Conservation (phyloP, 2,113 vertebrate genomes). For the Dasypus novemcinctus region DNA sequence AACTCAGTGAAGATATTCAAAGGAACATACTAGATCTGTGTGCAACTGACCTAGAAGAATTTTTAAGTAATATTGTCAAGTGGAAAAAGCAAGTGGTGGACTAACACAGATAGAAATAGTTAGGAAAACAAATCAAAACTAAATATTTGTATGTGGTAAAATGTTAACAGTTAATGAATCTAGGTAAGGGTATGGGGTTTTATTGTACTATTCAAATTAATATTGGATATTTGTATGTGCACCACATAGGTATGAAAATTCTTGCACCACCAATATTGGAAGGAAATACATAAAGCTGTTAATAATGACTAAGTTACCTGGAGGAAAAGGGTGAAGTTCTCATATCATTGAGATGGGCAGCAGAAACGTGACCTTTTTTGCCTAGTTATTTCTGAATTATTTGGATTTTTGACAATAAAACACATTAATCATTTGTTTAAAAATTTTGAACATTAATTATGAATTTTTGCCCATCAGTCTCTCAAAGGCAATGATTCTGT, state of each 20-base stretch:
- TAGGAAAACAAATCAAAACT: neutral
- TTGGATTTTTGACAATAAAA: neutral
- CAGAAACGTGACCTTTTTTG: neutral
- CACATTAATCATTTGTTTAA: neutral
- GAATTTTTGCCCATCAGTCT: neutral
- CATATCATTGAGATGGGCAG: neutral
- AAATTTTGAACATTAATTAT: neutral
- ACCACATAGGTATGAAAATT: neutral
- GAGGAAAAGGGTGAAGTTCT: neutral
- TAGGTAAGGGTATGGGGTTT: neutral
- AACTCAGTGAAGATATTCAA: no score
- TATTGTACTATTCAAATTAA: neutral
- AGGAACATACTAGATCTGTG: no score
- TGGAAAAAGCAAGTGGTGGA: no score
- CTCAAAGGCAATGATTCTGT: neutral
- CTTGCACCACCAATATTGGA: neutral
- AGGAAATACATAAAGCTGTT: neutral
- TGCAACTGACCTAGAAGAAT: no score
- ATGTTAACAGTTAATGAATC: neutral
- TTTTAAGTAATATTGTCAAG: no score
- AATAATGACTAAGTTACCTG: neutral
- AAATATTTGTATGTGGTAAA: slow-evolving; percentile 32
- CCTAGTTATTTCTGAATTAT: neutral
- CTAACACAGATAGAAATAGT: no score
- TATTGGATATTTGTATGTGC: neutral